phyloP scores from a whole-genome alignment of 2,888 invertebrate genomes.

The Rotaria magnacalcarata region DNA sequence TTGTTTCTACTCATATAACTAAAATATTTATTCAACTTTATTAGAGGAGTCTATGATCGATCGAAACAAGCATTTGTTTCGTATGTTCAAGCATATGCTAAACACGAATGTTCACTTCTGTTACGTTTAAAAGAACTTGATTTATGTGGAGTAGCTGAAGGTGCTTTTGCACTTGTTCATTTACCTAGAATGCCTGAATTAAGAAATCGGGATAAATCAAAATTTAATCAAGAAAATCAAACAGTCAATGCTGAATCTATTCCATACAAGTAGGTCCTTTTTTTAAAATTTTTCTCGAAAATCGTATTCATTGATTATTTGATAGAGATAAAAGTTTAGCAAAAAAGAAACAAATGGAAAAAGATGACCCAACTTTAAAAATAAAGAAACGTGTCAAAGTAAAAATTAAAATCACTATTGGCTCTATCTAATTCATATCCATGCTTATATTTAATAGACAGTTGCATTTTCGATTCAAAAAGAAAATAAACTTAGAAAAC shows the following conservation, averaged over 20 bases:
- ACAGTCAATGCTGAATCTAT: not conserved
- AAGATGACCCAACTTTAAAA: not conserved
- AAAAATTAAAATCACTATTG: not conserved
- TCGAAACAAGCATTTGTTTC: conserved; percentile 89
- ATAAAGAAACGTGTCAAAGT: not conserved
- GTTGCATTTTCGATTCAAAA: not conserved
- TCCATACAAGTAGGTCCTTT: not conserved
- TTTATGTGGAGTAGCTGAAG: conserved; percentile 36
- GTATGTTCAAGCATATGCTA: conserved; percentile 83
- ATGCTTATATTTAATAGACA: not conserved
- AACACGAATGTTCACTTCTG: conserved; percentile 65
- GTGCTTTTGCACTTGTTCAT: conserved; percentile 41
- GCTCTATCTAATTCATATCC: not conserved
- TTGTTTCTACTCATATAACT: too few relatives aligned
- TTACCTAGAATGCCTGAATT: conserved; percentile 45
- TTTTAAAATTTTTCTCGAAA: too few relatives aligned
- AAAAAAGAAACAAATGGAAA: conserved; percentile 1
- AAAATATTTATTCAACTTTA: not conserved
- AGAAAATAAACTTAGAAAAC: not conserved
- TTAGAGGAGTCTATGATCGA: conserved; percentile 73
- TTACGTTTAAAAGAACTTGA: conserved; percentile 45
- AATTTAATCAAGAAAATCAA: not conserved
- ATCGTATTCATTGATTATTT: not conserved
- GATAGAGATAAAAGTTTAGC: conserved; percentile 1
- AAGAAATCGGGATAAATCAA: not conserved